These are phyloP conservation scores for Agonopterix arenella DNA, from an alignment of 2,888 invertebrate genomes.

Conservation along the genomic window DNA sequence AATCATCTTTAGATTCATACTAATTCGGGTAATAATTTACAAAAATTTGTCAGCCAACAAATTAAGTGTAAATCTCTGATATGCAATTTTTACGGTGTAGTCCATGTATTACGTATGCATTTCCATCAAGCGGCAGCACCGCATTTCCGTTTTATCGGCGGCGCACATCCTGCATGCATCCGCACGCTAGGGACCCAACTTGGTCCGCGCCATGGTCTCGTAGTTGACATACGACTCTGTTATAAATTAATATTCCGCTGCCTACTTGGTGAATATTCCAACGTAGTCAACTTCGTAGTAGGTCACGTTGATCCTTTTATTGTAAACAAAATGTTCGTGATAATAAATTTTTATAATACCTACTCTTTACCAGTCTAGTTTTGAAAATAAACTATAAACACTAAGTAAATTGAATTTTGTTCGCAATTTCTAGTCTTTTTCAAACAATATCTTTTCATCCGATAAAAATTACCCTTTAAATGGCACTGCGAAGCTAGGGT, in stretches of 20 bases:
- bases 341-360: too few species aligned
- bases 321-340: too few species aligned
- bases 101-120: too few species aligned
- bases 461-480: neutral
- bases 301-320: too few species aligned
- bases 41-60: too few species aligned
- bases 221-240: neutral
- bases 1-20: too few species aligned
- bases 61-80: too few species aligned
- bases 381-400: too few species aligned
- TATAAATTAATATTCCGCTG: constrained; percentile 2
- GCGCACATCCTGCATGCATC: constrained; percentile 3
- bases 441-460: neutral
- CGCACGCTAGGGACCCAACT: constrained; percentile 1
- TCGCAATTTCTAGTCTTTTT: neutral
- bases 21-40: too few species aligned
- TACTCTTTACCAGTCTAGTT: too few species aligned
- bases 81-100: too few species aligned
- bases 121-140: neutral
- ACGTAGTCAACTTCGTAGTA: too few species aligned
- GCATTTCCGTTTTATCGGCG: constrained; percentile 1
- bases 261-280: neutral
- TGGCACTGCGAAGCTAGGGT: neutral
- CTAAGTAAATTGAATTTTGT: neutral
- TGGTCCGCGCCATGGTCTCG: neutral